phyloP scores from a whole-genome alignment of 1,140 invertebrate genomes.

The Alviniconcha marisindica region DNA sequence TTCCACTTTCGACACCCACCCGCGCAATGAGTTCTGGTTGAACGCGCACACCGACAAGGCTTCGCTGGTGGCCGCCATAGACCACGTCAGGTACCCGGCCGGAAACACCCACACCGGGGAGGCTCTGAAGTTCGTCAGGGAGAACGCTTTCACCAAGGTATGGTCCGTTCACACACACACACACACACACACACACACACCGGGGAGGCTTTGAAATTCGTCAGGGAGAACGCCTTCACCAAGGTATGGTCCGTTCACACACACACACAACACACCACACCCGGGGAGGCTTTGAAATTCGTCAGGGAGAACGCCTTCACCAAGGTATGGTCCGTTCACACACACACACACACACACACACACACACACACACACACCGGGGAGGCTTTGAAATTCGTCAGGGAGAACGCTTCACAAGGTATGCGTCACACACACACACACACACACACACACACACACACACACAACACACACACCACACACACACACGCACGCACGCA shows the following conservation, averaged over 20 bases:
- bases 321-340: neutral
- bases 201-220: slow-evolving; percentile 56
- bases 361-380: slow-evolving; percentile 61
- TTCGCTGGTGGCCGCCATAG: slow-evolving; percentile 39
- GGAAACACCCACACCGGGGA: slow-evolving; percentile 60
- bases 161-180: too few species aligned
- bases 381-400: slow-evolving; percentile 58
- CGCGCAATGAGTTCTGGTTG: slow-evolving; percentile 68
- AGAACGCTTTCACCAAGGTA: slow-evolving; percentile 56
- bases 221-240: slow-evolving; percentile 59
- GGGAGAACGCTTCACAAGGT: slow-evolving; percentile 53
- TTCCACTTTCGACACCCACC: slow-evolving; percentile 47
- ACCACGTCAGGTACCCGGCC: slow-evolving; percentile 47
- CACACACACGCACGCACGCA: too few species aligned
- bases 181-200: slow-evolving; percentile 63
- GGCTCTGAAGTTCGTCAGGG: slow-evolving; percentile 57
- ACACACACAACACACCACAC: too few species aligned
- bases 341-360: too few species aligned
- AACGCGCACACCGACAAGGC: slow-evolving; percentile 58
- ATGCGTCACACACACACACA: too few species aligned
- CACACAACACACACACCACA: too few species aligned
- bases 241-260: slow-evolving; percentile 7
- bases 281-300: slow-evolving; percentile 59
- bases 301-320: slow-evolving; percentile 59
- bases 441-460: too few species aligned